These are phyloP conservation scores for Aphelinus atriplicis DNA, from an alignment of 1,140 invertebrate species.

Conservation along the genomic window DNA sequence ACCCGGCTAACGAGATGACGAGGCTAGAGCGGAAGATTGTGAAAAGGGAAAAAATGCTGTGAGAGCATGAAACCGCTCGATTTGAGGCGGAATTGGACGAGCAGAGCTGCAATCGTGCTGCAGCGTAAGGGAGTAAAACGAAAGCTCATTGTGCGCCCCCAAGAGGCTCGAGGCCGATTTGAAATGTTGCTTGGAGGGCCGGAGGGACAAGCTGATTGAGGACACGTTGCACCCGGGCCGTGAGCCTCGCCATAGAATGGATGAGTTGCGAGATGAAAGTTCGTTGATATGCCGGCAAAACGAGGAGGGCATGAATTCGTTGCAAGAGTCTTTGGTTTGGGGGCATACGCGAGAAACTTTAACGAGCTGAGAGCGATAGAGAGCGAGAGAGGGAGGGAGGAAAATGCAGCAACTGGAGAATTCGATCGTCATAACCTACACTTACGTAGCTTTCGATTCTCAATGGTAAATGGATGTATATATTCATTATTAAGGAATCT, in stretches of 20 bases:
- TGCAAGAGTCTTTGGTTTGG: conserved; percentile 17
- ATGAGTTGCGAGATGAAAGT: conserved; percentile 20
- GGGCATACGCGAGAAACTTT: conserved; percentile 12
- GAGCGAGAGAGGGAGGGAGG: too few relatives aligned
- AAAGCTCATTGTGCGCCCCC: conserved; percentile 31
- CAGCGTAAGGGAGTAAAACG: conserved; percentile 24
- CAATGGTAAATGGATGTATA: too few relatives aligned
- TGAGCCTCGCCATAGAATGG: neutral
- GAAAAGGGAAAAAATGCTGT: conserved; percentile 6
- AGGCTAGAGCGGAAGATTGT: too few relatives aligned
- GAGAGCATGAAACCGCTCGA: neutral
- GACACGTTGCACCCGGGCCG: neutral
- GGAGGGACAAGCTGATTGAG: conserved; percentile 25
- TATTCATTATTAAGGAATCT: too few relatives aligned
- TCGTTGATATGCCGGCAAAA: conserved; percentile 8
- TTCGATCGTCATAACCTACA: too few relatives aligned
- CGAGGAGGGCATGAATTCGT: conserved; percentile 24
- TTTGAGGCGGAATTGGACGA: conserved; percentile 24
- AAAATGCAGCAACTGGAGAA: too few relatives aligned
- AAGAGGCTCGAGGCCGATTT: conserved; percentile 28
- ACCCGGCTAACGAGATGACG: too few relatives aligned
- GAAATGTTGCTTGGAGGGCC: conserved; percentile 15
- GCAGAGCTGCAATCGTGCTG: conserved; percentile 11
- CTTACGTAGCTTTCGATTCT: too few relatives aligned
- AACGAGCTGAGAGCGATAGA: conserved; percentile 8